These are phyloP conservation scores for Setipinna tenuifilis DNA, from an alignment of 2,797 vertebrate genomes.

Conservation along the genomic window DNA sequence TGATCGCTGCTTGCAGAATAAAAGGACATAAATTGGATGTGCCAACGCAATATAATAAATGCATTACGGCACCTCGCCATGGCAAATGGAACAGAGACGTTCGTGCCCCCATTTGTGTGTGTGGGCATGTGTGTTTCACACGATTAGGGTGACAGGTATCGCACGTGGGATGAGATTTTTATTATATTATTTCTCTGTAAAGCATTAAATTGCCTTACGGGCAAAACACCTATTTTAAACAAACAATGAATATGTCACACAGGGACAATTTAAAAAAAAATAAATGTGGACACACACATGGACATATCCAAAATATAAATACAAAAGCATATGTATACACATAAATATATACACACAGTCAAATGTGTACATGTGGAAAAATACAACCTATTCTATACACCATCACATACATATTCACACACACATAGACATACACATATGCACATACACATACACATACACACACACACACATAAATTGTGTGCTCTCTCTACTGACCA, in stretches of 20 bases:
- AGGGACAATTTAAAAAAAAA: constrained; percentile 49
- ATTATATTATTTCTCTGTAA: too few species aligned
- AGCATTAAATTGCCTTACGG: constrained; percentile 61
- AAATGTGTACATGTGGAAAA: not conserved
- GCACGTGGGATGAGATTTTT: constrained; percentile 52
- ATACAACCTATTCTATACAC: not conserved
- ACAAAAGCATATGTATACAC: not conserved
- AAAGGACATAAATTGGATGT: constrained; percentile 3
- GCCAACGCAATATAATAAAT: not conserved
- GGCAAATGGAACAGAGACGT: not conserved
- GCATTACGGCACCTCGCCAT: not conserved
- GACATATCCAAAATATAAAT: constrained; percentile 23
- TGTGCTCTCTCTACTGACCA: not conserved
- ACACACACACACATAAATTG: not conserved
- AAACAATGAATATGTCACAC: constrained; percentile 48
- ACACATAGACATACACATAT: not conserved
- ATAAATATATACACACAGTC: not conserved
- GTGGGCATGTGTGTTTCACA: constrained; percentile 52
- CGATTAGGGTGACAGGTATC: constrained; percentile 45
- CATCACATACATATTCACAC: not conserved
- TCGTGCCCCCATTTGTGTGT: not conserved
- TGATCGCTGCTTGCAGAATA: not conserved
- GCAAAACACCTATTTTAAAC: constrained; percentile 50
- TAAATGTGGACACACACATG: constrained; percentile 46
- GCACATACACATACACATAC: not conserved